Evolutionary conservation across 1,140 invertebrate species (phyloP), one percentile per base, ranked within the genome.

Genomic region (Paralvinella palmiformis): DNA sequence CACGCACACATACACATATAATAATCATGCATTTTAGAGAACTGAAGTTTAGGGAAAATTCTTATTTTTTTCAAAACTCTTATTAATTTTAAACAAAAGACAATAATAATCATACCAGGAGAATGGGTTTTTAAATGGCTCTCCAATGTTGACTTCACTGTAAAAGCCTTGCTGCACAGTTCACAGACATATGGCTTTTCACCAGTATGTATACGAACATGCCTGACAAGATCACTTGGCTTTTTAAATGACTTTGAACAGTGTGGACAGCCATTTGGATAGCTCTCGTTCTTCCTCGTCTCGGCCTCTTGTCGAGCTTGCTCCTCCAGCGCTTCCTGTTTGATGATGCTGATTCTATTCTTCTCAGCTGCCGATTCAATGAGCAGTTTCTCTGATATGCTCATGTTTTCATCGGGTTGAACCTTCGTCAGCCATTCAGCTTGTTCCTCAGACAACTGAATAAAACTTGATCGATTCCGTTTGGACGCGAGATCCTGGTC

Each of bases 191-290:
- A 81, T 13, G 80, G 80, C 68, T 81, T 81, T 66, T 81, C 79
- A n/a, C 80, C 80, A 0, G 79, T 80, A 62, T 81, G 80, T 53
- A 79, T 81, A 35, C 80, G 68, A 3, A 76, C 70, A 63, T 81
- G 80, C 35, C 82, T 67, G 6, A 79, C 73, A 10, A 83, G 68
- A 67, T 83, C 81, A 69, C 78, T 81, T 2, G 81, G 80, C 63
- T 82, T 83, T 69, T 82, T 83, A 65, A 83, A 83, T 62, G 75
- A 79, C 67, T 83, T 83, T 2, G 71, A 66, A 72, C 87, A 88
- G 41, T 81, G 81, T 32, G 79, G 69, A 74, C 87, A 88, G 61
- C 82, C 75, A 69, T 88, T 81, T 4, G 72, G 69, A 50, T 78
- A 78, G 36, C 60, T 64, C 33, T 70, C 59, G 27, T 62, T 31